phyloP scores from a whole-genome alignment of 2,113 vertebrate species.

The Raja brachyura region DNA sequence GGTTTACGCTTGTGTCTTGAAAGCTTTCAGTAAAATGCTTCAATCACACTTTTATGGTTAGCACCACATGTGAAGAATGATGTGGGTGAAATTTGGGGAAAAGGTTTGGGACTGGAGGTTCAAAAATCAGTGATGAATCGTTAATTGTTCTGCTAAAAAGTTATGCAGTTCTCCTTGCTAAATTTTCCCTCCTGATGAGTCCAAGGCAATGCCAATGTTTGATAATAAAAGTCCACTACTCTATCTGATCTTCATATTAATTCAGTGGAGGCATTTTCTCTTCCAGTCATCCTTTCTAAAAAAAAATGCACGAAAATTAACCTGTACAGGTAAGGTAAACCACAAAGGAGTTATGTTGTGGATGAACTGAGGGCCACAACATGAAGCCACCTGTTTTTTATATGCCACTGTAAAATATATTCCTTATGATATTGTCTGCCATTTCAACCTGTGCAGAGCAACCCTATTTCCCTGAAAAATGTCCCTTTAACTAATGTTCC shows the following conservation, averaged over 20 bases:
- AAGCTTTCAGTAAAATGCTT: too few species aligned
- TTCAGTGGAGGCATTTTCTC: neutral
- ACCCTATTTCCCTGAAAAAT: too few species aligned
- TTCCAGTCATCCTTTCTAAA: neutral
- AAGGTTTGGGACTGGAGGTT: neutral
- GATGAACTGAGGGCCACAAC: neutral
- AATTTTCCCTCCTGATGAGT: neutral
- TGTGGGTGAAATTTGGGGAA: neutral
- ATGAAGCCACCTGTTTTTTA: neutral
- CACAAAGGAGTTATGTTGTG: neutral
- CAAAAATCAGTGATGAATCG: neutral
- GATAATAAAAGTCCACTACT: neutral
- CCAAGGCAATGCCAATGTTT: neutral
- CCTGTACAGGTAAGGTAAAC: neutral
- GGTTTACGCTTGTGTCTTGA: too few species aligned
- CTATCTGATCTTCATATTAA: neutral
- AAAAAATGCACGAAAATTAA: neutral
- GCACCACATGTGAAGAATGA: neutral
- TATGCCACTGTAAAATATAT: too few species aligned
- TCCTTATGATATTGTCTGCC: too few species aligned
- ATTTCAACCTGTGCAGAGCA: too few species aligned
- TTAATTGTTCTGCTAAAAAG: neutral
- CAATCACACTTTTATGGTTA: too few species aligned
- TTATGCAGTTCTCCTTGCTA: neutral
- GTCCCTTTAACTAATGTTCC: too few species aligned